phyloP scores from a whole-genome alignment of 2,888 invertebrate genomes.

The Bedellia somnulentella region DNA sequence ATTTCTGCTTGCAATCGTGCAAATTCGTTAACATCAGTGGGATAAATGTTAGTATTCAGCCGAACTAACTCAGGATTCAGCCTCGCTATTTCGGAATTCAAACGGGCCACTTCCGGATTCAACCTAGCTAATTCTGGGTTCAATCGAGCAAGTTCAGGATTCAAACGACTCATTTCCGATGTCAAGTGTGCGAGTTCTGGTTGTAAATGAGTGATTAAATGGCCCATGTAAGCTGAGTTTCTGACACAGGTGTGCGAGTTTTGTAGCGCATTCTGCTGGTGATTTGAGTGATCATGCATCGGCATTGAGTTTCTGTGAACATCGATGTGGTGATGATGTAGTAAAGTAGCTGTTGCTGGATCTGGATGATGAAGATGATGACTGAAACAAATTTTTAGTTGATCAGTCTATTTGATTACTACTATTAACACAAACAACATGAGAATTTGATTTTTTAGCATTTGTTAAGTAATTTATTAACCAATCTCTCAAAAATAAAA shows the following conservation, averaged over 20 bases:
- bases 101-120: slow-evolving; percentile 15
- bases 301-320: slow-evolving; percentile 25
- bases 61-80: slow-evolving; percentile 9
- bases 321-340: slow-evolving; percentile 45
- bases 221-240: slow-evolving; percentile 27
- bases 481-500: too few species aligned
- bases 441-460: too few species aligned
- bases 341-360: slow-evolving; percentile 44
- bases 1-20: slow-evolving; percentile 10
- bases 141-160: slow-evolving; percentile 17
- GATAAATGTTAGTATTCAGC: slow-evolving; percentile 15
- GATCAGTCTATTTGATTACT: too few species aligned
- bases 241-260: slow-evolving; percentile 25
- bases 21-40: slow-evolving; percentile 21
- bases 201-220: slow-evolving; percentile 14
- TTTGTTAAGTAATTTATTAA: too few species aligned
- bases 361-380: slow-evolving; percentile 46
- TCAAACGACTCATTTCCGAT: slow-evolving; percentile 17
- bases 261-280: background rate
- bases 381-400: background rate
- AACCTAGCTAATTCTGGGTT: slow-evolving; percentile 18
- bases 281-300: slow-evolving; percentile 22
- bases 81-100: slow-evolving; percentile 16
- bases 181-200: slow-evolving; percentile 13
- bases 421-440: too few species aligned